phyloP scores from a whole-genome alignment of 2,797 vertebrate genomes.

The Allobates femoralis region DNA sequence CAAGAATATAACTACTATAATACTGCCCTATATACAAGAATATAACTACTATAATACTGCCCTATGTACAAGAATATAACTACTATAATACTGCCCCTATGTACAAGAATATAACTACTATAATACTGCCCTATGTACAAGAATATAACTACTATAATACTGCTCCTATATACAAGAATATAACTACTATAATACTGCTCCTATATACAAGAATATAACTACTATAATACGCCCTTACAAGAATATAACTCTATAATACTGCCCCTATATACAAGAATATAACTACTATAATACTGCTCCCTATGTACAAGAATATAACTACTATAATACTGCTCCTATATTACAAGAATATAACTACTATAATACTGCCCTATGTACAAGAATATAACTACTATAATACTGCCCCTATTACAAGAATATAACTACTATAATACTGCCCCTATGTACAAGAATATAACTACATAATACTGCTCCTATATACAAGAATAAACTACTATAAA shows the following conservation, averaged over 20 bases:
- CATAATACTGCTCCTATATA: too few species aligned
- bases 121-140: neutral
- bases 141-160: constrained; percentile 9
- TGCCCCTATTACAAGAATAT: neutral
- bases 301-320: constrained; percentile 4
- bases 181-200: neutral
- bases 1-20: too few species aligned
- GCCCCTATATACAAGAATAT: too few species aligned
- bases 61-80: too few species aligned
- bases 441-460: too few species aligned
- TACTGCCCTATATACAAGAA: too few species aligned
- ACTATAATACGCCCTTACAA: too few species aligned
- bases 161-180: neutral
- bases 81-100: too few species aligned
- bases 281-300: too few species aligned
- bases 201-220: neutral
- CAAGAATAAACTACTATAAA: too few species aligned
- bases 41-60: too few species aligned
- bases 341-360: neutral
- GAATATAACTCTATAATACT: too few species aligned
- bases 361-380: constrained; percentile 1
- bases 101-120: constrained; percentile 6
- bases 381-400: constrained; percentile 9
- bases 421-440: neutral
- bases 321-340: neutral